phyloP scores from a whole-genome alignment of 2,888 invertebrate genomes.

The Erebia aethiops region DNA sequence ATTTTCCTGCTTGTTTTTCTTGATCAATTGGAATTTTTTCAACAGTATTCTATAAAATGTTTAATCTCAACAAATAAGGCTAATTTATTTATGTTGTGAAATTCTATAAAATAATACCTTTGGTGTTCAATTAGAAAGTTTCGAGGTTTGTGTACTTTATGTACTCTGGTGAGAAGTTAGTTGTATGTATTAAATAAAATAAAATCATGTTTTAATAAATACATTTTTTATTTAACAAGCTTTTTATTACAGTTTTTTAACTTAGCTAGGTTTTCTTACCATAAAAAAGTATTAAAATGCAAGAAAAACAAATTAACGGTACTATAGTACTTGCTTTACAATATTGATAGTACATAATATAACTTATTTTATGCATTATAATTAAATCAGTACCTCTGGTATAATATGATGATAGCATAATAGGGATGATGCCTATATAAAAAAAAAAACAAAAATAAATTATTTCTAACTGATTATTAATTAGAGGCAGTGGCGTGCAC shows the following conservation, averaged over 20 bases:
- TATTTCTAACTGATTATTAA: no score
- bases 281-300: constrained; percentile 7
- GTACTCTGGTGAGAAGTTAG: not conserved
- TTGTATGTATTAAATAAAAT: not conserved
- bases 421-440: no score
- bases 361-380: not conserved
- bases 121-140: constrained; percentile 36
- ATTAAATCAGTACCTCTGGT: not conserved
- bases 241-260: constrained; percentile 1
- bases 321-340: not conserved
- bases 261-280: not conserved
- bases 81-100: constrained; percentile 10
- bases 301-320: not conserved
- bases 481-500: no score
- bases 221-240: constrained; percentile 9
- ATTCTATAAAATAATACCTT: constrained; percentile 25
- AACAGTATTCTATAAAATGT: constrained; percentile 1
- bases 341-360: not conserved
- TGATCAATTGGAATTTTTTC: not conserved
- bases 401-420: no score
- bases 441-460: no score
- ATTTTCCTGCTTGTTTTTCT: not conserved
- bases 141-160: constrained; percentile 1
- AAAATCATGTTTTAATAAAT: constrained; percentile 10
- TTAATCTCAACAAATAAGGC: constrained; percentile 22